Conservation (phyloP, 2,888 invertebrate species). For the Erebia aethiops region DNA sequence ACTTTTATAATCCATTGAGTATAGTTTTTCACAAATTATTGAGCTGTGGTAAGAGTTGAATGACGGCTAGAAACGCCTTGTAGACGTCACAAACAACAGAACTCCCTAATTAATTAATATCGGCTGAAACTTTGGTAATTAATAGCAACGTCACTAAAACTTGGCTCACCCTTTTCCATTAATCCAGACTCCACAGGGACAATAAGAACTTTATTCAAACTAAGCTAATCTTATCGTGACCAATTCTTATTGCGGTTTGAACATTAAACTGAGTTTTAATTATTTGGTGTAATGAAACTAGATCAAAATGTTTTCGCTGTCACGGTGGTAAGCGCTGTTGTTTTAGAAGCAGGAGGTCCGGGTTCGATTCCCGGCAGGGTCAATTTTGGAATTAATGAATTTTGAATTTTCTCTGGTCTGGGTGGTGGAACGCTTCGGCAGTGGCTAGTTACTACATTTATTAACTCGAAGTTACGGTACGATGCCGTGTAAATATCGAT, state of each 20-base stretch:
- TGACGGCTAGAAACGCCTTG: neutral
- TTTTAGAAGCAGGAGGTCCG: too few species aligned
- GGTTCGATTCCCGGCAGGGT: too few species aligned
- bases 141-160: conserved; percentile 75
- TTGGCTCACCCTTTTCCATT: conserved; percentile 78
- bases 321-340: too few species aligned
- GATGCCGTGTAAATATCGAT: too few species aligned
- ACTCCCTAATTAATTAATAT: conserved; percentile 74
- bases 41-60: neutral
- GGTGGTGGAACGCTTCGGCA: too few species aligned
- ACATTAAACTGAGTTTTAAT: conserved; percentile 14
- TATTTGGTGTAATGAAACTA: too few species aligned
- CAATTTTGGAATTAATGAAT: too few species aligned
- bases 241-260: conserved; percentile 48
- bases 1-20: neutral
- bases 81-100: conserved; percentile 43
- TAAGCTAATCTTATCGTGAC: conserved; percentile 49
- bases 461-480: too few species aligned
- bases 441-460: too few species aligned
- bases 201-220: conserved; percentile 63
- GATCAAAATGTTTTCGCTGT: too few species aligned
- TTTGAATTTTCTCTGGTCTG: too few species aligned
- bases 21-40: neutral
- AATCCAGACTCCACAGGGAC: conserved; percentile 69
- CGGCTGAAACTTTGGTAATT: conserved; percentile 71